Evolutionary conservation across 2,113 vertebrate genomes (phyloP).

Genomic region (Psittacus erithacus): DNA sequence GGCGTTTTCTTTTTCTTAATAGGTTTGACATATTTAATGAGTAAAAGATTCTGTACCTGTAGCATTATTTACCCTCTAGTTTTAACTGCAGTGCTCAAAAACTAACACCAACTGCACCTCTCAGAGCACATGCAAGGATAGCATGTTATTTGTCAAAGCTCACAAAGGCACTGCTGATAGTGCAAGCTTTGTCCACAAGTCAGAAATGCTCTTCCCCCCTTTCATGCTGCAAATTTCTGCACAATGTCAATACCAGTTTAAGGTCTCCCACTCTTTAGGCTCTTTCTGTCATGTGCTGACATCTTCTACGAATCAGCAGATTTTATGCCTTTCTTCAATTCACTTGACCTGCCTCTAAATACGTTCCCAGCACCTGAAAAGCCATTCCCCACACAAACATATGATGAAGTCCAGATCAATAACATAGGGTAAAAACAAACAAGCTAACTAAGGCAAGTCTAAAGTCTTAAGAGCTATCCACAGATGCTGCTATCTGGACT

Average conservation of each 20-base stretch:
- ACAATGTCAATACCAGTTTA: slow-evolving; percentile 50
- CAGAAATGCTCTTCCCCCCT: slow-evolving; percentile 11
- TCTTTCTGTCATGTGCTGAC: slow-evolving; percentile 49
- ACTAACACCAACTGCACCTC: slow-evolving; percentile 41
- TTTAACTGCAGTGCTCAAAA: slow-evolving; percentile 42
- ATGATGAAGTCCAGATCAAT: slow-evolving; percentile 69
- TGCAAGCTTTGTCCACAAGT: slow-evolving; percentile 43
- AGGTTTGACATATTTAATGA: slow-evolving; percentile 37
- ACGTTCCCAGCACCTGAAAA: slow-evolving; percentile 47
- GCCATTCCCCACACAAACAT: slow-evolving; percentile 54
- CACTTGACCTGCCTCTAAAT: slow-evolving; percentile 58
- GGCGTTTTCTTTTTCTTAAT: background rate
- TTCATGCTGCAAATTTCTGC: slow-evolving; percentile 48
- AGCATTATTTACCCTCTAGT: slow-evolving; percentile 37
- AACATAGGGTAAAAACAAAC: slow-evolving; percentile 53
- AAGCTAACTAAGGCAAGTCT: slow-evolving; percentile 62
- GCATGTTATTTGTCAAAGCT: slow-evolving; percentile 51
- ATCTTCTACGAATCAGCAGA: slow-evolving; percentile 64
- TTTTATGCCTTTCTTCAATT: slow-evolving; percentile 58
- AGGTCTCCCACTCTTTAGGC: slow-evolving; percentile 45
- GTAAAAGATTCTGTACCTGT: slow-evolving; percentile 25
- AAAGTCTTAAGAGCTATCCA: slow-evolving; percentile 55
- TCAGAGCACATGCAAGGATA: slow-evolving; percentile 27
- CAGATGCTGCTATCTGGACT: slow-evolving; percentile 58
- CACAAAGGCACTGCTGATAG: slow-evolving; percentile 56